Evolutionary conservation across 1,140 invertebrate genomes (phyloP).

Genomic region (Drosophila burlai): DNA sequence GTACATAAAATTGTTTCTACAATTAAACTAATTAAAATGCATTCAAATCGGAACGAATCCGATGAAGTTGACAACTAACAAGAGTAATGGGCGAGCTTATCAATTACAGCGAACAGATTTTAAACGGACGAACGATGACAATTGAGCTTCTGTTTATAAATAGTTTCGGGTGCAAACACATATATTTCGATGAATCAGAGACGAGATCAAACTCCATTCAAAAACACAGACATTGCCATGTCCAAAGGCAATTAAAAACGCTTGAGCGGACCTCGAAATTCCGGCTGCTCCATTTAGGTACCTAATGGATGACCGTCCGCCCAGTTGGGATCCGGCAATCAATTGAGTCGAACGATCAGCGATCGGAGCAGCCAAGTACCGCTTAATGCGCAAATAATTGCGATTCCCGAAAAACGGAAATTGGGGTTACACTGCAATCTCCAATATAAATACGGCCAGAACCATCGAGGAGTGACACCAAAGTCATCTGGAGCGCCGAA

Average conservation of each 20-base stretch:
- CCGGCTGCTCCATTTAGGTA: slow-evolving; percentile 28
- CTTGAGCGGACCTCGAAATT: neutral
- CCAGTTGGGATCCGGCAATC: slow-evolving; percentile 49
- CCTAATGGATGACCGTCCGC: slow-evolving; percentile 46
- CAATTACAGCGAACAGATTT: slow-evolving; percentile 15
- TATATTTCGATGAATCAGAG: slow-evolving; percentile 1
- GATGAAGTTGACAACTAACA: slow-evolving; percentile 13
- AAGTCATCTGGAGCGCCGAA: slow-evolving; percentile 4
- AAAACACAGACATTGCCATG: slow-evolving; percentile 26
- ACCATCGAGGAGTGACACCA: slow-evolving; percentile 8
- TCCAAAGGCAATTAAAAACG: slow-evolving; percentile 53
- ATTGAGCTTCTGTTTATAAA: neutral
- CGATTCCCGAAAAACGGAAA: slow-evolving; percentile 20
- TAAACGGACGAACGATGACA: slow-evolving; percentile 6
- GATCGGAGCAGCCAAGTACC: slow-evolving; percentile 60
- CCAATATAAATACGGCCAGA: slow-evolving; percentile 58
- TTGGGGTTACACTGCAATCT: slow-evolving; percentile 15
- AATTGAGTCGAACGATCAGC: slow-evolving; percentile 81
- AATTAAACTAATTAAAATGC: slow-evolving; percentile 11
- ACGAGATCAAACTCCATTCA: slow-evolving; percentile 32
- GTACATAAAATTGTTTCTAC: neutral
- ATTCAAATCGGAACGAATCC: slow-evolving; percentile 4
- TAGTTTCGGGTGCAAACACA: slow-evolving; percentile 38
- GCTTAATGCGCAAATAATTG: slow-evolving; percentile 79
- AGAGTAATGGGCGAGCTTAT: slow-evolving; percentile 15